Evolutionary conservation across 2,888 invertebrate species (phyloP), one percentile per base, ranked within the genome.

Genomic region (Cryptocheilus praepositus): DNA sequence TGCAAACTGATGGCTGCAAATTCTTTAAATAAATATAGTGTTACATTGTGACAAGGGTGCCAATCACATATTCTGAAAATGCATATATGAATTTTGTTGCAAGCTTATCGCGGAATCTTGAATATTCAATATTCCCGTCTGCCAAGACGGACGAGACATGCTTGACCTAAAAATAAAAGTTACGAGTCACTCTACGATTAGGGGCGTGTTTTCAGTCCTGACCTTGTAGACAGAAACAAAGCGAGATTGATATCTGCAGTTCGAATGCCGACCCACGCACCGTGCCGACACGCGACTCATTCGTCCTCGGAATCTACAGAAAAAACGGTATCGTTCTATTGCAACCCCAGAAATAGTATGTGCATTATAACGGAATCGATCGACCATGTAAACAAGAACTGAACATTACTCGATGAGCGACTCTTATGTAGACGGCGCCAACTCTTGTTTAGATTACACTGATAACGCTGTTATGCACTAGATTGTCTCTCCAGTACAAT

Each of bases 151-250:
- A 57, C 36, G 55, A 46, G 63, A 66, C 67, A 66, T 53, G 68
- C 67, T 62, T 64, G 54, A 65, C 70, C 59, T 63, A 52, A 57
- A 76, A 69, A 69, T 66, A 66, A 63, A 63, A 69, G 52, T 65
- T 62, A 59, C 71, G 62, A 74, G 72, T 73, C 68, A 61, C 64
- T n/a, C 49, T 18, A 64, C 53, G 74, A 74, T 71, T 65, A 64
- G 70, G 53, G 73, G 64, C 64, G 60, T 18, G 16, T 49, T 49
- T 53, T 51, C 44, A 70, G 70, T 68, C 61, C 61, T 70, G 76
- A 77, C 79, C 80, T 79, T 79, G 75, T 71, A 71, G 58, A 64
- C 64, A 62, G 54, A 77, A 77, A 79, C 79, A 76, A 77, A 77
- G 74, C 61, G 59, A 72, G 64, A 73, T 67, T 67, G 69, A 69